Evolutionary conservation across 2,888 invertebrate genomes (phyloP).

Genomic region (Drosophila mulleri): DNA sequence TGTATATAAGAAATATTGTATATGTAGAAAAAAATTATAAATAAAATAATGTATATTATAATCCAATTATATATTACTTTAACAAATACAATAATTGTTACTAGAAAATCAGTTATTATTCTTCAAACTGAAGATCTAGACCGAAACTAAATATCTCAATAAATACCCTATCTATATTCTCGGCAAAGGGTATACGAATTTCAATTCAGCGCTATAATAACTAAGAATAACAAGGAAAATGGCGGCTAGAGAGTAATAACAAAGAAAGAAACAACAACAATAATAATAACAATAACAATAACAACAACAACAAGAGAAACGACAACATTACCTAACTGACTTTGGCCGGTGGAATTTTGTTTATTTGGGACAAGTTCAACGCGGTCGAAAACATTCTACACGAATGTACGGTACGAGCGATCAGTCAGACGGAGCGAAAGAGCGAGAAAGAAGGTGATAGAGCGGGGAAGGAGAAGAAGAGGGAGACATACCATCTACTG

Average conservation of each 20-base stretch:
- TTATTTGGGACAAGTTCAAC: conserved; percentile 83
- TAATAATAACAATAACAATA: conserved; percentile 19
- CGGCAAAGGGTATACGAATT: neutral
- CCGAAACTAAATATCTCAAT: neutral
- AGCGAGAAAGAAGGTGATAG: neutral
- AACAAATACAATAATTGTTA: no score
- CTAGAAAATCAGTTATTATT: no score
- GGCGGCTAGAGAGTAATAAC: conserved; percentile 34
- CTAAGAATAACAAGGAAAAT: conserved; percentile 52
- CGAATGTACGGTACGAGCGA: conserved; percentile 36
- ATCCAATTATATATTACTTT: neutral
- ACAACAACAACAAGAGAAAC: conserved; percentile 6
- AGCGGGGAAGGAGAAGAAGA: no score
- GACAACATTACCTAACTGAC: conserved; percentile 58
- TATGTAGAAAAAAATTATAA: neutral
- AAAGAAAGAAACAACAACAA: conserved; percentile 22
- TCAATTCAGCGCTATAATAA: conserved; percentile 32
- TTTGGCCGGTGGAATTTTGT: conserved; percentile 74
- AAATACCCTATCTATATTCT: neutral
- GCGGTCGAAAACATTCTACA: conserved; percentile 42
- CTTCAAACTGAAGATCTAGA: no score
- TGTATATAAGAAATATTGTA: no score
- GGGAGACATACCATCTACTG: conserved; percentile 12
- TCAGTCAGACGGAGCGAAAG: neutral
- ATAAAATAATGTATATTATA: no score